These are phyloP conservation scores for Pseudomugil tenellus DNA, from an alignment of 2,797 vertebrate species.

Conservation along the genomic window DNA sequence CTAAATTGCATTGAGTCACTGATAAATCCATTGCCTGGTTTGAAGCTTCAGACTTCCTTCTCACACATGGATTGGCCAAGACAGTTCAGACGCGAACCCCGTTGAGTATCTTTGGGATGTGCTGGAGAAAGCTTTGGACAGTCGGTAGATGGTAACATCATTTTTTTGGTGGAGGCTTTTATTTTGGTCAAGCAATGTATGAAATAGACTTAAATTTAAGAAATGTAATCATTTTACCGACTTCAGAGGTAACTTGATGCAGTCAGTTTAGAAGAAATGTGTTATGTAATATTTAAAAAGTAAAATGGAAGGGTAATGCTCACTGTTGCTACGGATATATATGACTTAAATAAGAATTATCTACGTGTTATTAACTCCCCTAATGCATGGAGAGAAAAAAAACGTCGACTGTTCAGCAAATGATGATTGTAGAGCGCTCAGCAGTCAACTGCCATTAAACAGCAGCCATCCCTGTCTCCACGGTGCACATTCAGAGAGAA, in stretches of 20 bases:
- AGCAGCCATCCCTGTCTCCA: constrained; percentile 18
- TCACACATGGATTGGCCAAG: no score
- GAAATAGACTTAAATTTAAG: constrained; percentile 9
- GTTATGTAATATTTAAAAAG: constrained; percentile 14
- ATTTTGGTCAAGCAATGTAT: not conserved
- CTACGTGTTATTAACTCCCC: constrained; percentile 26
- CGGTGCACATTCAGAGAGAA: constrained; percentile 27
- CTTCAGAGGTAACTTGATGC: constrained; percentile 6
- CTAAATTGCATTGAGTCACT: constrained; percentile 20
- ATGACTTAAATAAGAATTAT: constrained; percentile 7
- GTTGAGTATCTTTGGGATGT: no score
- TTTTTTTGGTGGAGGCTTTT: no score
- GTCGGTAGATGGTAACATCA: no score
- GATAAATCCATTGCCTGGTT: constrained; percentile 5
- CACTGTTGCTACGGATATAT: constrained; percentile 6
- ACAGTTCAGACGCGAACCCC: no score
- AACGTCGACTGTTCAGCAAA: constrained; percentile 6
- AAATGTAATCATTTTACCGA: constrained; percentile 8
- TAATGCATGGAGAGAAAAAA: constrained; percentile 18
- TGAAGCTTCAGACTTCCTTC: no score
- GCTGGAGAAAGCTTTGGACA: no score
- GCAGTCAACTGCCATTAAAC: constrained; percentile 39
- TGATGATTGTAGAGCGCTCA: constrained; percentile 26
- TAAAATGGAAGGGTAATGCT: constrained; percentile 17
- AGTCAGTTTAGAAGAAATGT: constrained; percentile 7